Evolutionary conservation across 2,888 invertebrate genomes (phyloP), one percentile per base, ranked within the genome.

Genomic region (Scrobipalpa costella): DNA sequence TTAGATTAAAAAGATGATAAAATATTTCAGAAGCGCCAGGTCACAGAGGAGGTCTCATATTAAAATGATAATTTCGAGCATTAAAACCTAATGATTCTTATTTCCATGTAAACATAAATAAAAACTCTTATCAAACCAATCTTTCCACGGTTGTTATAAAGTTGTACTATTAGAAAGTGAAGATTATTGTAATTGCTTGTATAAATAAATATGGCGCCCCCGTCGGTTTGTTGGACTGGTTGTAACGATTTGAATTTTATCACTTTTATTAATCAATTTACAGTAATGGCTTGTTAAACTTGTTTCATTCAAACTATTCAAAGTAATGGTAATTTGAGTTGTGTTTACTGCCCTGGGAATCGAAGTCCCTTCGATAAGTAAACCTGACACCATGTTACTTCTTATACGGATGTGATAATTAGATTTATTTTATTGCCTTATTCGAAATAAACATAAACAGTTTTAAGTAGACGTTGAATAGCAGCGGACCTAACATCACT

Each of bases 81-180:
- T 55, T 27, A 34, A 34, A 55, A 15, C 15, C 1, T 34, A 55
- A 55, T 34, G 15, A 27, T 7, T 34, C 27, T 27, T 55, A 55
- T 55, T 55, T 34, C 21, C 50, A 13, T 52, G 50, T 52, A 52
- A 52, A 55, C 55, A 55, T 55, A 34, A 57, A 13, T 11, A 13
- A 17, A 57, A 57, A 57, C 13, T 38, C 36, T 57, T 57, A 38
- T 57, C 38, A 36, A 36, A 8, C 38, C 36, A 57, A 38, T 38
- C 36, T 57, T 36, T 57, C 38, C 57, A 66, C 66, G 67, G 67
- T 69, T 64, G 68, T 73, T 71, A 71, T 64, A 68, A 72, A 68
- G 68, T 64, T 52, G 68, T 70, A 66, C 69, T 38, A 69, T 64
- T 71, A 69, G 71, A 73, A 73, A 71, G 71, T 69, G 68, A 69